These are phyloP conservation scores for Chroicocephalus ridibundus DNA, from an alignment of 2,113 vertebrate genomes.

Conservation along the genomic window DNA sequence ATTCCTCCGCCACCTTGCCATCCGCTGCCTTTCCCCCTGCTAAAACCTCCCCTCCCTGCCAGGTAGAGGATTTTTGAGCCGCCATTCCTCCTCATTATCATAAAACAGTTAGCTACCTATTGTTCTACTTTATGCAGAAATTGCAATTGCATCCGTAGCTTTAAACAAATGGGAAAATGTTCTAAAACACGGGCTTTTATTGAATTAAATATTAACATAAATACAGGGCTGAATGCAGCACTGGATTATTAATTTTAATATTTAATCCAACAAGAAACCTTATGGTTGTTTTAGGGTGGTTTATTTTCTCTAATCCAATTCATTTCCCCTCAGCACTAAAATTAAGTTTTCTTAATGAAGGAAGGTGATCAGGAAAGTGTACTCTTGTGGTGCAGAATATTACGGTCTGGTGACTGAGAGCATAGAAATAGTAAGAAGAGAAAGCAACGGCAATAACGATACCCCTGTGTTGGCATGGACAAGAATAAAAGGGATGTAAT, in stretches of 20 bases:
- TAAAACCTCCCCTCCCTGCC: neutral
- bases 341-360: constrained; percentile 52
- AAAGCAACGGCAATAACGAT: neutral
- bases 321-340: constrained; percentile 16
- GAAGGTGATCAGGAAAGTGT: constrained; percentile 5
- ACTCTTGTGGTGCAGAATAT: neutral
- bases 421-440: neutral
- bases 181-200: constrained; percentile 60
- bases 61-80: neutral
- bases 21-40: rapidly evolving
- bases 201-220: constrained; percentile 75
- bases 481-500: neutral
- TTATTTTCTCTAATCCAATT: constrained; percentile 45
- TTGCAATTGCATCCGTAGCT: constrained; percentile 39
- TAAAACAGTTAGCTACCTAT: neutral
- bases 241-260: constrained; percentile 70
- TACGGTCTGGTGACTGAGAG: neutral
- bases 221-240: constrained; percentile 48
- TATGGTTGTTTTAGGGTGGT: constrained; percentile 33
- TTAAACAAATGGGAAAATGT: constrained; percentile 54
- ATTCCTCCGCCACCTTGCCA: neutral
- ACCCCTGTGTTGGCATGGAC: neutral
- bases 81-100: constrained; percentile 15
- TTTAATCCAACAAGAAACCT: constrained; percentile 57
- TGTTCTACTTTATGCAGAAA: constrained; percentile 24